Conservation (phyloP, 2,113 vertebrate species). For the Geococcyx californianus region DNA sequence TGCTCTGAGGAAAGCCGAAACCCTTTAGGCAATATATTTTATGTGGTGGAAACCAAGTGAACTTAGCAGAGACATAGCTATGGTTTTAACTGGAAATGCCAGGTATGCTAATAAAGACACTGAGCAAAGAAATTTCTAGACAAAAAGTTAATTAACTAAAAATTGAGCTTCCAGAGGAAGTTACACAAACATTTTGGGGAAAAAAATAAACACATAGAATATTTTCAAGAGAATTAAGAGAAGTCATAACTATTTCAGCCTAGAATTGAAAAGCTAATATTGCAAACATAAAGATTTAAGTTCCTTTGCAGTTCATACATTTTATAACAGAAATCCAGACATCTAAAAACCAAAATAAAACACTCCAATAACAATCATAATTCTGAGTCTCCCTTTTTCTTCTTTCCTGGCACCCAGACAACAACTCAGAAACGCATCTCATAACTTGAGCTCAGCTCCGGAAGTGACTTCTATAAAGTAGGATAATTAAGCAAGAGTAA, state of each 20-base stretch:
- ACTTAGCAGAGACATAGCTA: not conserved
- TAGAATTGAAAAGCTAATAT: conserved; percentile 62
- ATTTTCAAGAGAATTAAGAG: conserved; percentile 55
- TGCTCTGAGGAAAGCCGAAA: not conserved
- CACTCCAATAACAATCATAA: conserved; percentile 58
- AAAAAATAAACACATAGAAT: conserved; percentile 41
- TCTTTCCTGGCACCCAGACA: conserved; percentile 49
- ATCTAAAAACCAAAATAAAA: conserved; percentile 62
- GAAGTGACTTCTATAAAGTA: conserved; percentile 55
- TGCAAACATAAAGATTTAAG: conserved; percentile 50
- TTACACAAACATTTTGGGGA: conserved; percentile 4
- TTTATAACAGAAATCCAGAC: conserved; percentile 64
- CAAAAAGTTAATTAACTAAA: conserved; percentile 52
- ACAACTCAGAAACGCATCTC: conserved; percentile 29
- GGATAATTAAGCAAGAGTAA: conserved; percentile 58
- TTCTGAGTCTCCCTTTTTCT: conserved; percentile 30
- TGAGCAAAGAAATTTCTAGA: conserved; percentile 12
- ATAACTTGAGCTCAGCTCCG: conserved; percentile 12
- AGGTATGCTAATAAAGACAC: conserved; percentile 28
- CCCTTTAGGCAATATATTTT: not conserved
- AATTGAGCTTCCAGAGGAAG: conserved; percentile 57
- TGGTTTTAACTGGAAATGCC: not conserved
- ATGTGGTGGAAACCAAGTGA: not conserved
- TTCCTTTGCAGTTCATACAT: conserved; percentile 60
- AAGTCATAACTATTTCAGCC: conserved; percentile 35